phyloP scores from a whole-genome alignment of 1,140 invertebrate species.

The Planococcus citri region DNA sequence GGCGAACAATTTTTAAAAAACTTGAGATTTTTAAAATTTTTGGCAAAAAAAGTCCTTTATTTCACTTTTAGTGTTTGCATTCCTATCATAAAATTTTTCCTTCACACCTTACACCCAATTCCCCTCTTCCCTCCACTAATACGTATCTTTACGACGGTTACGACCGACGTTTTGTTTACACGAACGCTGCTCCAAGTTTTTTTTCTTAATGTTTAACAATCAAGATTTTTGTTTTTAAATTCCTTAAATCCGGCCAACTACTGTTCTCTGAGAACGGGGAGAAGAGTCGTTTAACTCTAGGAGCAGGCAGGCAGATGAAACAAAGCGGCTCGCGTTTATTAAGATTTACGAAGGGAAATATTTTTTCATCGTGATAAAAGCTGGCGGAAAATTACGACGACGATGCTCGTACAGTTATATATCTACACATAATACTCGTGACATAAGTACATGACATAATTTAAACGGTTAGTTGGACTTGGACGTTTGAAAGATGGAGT shows the following conservation, averaged over 20 bases:
- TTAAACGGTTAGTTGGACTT: not conserved
- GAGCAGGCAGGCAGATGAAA: no score
- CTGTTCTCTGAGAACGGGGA: not conserved
- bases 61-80: no score
- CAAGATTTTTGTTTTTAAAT: not conserved
- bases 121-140: no score
- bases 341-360: slow-evolving; percentile 3
- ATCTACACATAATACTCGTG: no score
- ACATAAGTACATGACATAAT: not conserved
- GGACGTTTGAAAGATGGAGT: not conserved
- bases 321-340: not conserved
- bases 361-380: slow-evolving; percentile 3
- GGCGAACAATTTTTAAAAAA: no score
- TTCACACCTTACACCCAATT: no score
- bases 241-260: not conserved
- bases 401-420: no score
- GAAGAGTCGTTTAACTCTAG: not conserved
- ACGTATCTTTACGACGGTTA: no score
- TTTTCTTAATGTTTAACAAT: not conserved
- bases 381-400: not conserved
- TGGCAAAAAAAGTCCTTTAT: no score
- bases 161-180: not conserved
- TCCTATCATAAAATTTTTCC: no score
- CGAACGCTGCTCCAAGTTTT: not conserved
- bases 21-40: no score